Base-by-base conservation (phyloP, 2,888 invertebrate genomes). In the Drosophila subquinaria region DNA sequence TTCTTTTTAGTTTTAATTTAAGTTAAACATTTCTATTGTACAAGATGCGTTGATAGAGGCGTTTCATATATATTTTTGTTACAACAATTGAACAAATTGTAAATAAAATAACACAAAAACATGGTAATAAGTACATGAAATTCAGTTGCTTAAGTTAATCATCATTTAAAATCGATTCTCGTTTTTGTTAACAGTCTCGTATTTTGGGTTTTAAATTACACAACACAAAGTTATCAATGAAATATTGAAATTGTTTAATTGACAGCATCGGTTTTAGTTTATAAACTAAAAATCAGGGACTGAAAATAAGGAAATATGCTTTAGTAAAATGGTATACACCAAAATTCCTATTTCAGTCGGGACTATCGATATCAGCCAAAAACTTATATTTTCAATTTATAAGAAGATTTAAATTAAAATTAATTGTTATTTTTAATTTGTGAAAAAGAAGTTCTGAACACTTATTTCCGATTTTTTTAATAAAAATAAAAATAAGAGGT, bases 151-250 rank as follows among this genome's bases (percentile, higher is more conserved):
- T 52, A 51, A 52, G 3, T 35, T 64, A 51, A 30, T 60, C 36
- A 30, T 60, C 36, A 38, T 73, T 36, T 27, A n/a, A 74, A 79
- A 62, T 52, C 23, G 45, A 23, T 63, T 69, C 60, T 13, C 23
- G 35, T 61, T 45, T 57, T 52, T n/a, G 60, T 73, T 60, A 71
- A 89, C 88, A 85, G 84, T 85, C 87, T 88, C 73, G 76, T 59
- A 48, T 38, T 67, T 53, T 30, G 6, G 38, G 62, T 45, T 11
- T 64, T 55, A 10, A 57, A 52, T 55, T 61, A 63, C 47, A 53
- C 17, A 77, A 84, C 61, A 52, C 27, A 55, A 66, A 52, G 40
- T 23, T 45, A 45, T 50, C 13, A 63, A 27, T 27, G 43, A 48
- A 17, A 64, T 35, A 47, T 67, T 66, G 23, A 47, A 62, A 35